Conservation (phyloP, 92 coral and sea anemone genomes). For the Actinostola sp. region DNA sequence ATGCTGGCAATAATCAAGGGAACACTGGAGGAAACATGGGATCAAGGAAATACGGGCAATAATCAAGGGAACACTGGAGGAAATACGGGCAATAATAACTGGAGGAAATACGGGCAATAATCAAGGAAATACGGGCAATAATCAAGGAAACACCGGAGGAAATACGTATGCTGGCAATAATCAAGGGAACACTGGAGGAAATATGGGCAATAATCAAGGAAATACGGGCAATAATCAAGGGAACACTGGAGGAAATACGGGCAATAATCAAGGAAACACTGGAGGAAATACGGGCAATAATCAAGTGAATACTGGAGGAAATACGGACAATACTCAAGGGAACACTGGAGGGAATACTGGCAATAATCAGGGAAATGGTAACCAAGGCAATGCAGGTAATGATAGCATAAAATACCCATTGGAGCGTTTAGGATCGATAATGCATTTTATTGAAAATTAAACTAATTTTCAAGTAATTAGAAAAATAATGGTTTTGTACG, state of each 20-base stretch:
- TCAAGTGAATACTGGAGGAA: background rate
- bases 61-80: slow-evolving; percentile 14
- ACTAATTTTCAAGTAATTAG: too few relatives aligned
- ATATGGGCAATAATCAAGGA: slow-evolving; percentile 1
- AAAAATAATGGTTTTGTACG: too few relatives aligned
- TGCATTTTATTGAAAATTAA: too few relatives aligned
- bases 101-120: slow-evolving; percentile 6
- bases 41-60: too few relatives aligned
- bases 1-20: slow-evolving; percentile 10
- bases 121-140: background rate
- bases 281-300: background rate
- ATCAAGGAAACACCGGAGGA: slow-evolving; percentile 3
- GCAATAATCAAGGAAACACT: background rate
- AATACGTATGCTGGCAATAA: slow-evolving; percentile 16
- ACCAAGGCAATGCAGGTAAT: too few relatives aligned
- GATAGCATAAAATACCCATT: too few relatives aligned
- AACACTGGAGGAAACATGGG: background rate
- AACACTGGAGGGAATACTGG: background rate
- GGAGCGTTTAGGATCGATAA: too few relatives aligned
- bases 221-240: slow-evolving; percentile 4
- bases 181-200: background rate
- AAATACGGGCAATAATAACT: background rate
- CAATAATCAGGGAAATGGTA: background rate
- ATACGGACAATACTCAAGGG: background rate
- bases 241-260: slow-evolving; percentile 1